Conservation (phyloP, 1,140 invertebrate species). For the Psilanteris sp. region DNA sequence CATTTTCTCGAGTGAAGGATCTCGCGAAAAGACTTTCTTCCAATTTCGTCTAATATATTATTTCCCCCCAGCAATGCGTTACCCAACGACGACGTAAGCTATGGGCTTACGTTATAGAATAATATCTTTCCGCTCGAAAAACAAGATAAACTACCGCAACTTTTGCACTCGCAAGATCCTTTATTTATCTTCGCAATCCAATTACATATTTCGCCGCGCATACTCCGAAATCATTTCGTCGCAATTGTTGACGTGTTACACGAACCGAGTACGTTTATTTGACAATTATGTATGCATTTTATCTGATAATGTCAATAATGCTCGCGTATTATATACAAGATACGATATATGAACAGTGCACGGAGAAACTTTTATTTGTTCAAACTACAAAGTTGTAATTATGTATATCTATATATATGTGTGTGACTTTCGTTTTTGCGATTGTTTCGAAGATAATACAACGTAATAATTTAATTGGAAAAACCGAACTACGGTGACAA, state of each 20-base stretch:
- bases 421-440: too few species aligned
- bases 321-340: too few species aligned
- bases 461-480: too few species aligned
- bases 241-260: not conserved
- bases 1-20: slow-evolving; percentile 60
- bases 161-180: slow-evolving; percentile 34
- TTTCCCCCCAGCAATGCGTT: slow-evolving; percentile 55
- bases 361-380: too few species aligned
- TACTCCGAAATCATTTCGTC: slow-evolving; percentile 18
- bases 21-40: slow-evolving; percentile 58
- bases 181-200: slow-evolving; percentile 55
- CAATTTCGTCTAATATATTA: slow-evolving; percentile 63
- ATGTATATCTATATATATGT: too few species aligned
- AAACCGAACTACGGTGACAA: too few species aligned
- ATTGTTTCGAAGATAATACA: too few species aligned
- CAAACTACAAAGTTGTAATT: too few species aligned
- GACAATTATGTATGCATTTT: slow-evolving; percentile 23
- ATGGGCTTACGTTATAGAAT: slow-evolving; percentile 58
- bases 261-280: slow-evolving; percentile 11
- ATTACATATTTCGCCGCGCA: slow-evolving; percentile 53
- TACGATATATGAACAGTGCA: too few species aligned
- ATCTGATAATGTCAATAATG: too few species aligned
- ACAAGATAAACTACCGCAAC: slow-evolving; percentile 56
- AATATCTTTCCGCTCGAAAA: slow-evolving; percentile 57
- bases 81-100: slow-evolving; percentile 58